Evolutionary conservation across 2,888 invertebrate genomes (phyloP), one percentile per base, ranked within the genome.

Genomic region (Ophion obscuratus): DNA sequence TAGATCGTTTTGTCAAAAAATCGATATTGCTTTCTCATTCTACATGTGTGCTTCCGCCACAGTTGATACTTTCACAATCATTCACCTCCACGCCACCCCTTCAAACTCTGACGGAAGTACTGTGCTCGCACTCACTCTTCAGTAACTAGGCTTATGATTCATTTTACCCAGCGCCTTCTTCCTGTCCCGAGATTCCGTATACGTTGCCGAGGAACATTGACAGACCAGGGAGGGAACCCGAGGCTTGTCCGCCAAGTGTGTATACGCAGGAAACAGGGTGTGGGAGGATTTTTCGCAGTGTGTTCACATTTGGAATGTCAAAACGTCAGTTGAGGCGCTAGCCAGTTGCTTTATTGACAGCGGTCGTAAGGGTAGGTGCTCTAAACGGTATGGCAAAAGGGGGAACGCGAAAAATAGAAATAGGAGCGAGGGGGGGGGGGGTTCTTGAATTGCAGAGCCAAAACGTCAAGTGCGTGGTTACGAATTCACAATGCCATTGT

Each of bases 401-500:
- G 44, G 62, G 70, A 73, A 78, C 74, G 66, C 71, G 57, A 47
- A n/a, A 76, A 47, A 75, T 57, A 57, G 24, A 24, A 80, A 62
- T 24, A 84, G 67, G 61, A 40, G 20, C 11, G 76, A 66, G 64
- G 47, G 73, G 44, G 70, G 64, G 75, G 59, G 66, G 74, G 59
- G 80, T 64, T 64, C 24, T 20, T 36, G 68, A 64, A 64, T 44
- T 73, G 74, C 64, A 66, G 73, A 85, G 83, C 83, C 84, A 84
- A 82, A 87, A 87, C 83, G 80, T 80, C 74, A 82, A 57, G 79
- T 88, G 83, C 77, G 87, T 85, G 87, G 87, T 89, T 89, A 86
- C 88, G 86, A 89, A 88, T 89, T 88, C 90, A 90, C 92, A 90
- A 90, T 91, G 91, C 61, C 24, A 61, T 92, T 92, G 92, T 92